Evolutionary conservation across 2,888 invertebrate genomes (phyloP).

Genomic region (Microctonus hyperodae): DNA sequence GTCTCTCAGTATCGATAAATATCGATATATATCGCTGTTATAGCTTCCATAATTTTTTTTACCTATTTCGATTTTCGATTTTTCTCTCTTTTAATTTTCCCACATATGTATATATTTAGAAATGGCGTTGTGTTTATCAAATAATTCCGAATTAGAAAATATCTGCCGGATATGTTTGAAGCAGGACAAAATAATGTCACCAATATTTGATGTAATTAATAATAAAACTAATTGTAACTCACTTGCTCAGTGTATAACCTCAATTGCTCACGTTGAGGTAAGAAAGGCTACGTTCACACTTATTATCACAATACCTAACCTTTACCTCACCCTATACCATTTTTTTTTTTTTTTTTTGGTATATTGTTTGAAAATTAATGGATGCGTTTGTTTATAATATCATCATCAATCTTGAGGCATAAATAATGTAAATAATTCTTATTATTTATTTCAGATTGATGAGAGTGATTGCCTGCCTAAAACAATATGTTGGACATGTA

Average conservation of each 20-base stretch:
- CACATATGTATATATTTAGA: not conserved
- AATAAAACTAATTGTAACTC: constrained; percentile 29
- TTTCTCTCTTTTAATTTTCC: not conserved
- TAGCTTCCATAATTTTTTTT: too few species aligned
- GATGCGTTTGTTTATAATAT: constrained; percentile 26
- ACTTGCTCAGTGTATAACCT: constrained; percentile 46
- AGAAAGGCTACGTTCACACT: constrained; percentile 39
- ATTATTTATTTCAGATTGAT: constrained; percentile 44
- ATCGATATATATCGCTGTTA: too few species aligned
- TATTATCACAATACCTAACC: constrained; percentile 21
- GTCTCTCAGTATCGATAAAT: too few species aligned
- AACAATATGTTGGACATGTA: constrained; percentile 47
- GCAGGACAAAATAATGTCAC: constrained; percentile 43
- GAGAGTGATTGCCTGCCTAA: constrained; percentile 48
- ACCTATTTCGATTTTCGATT: not conserved
- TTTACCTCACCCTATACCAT: not conserved
- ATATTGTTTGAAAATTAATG: not conserved
- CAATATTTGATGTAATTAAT: constrained; percentile 42
- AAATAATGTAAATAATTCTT: not conserved
- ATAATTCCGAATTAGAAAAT: constrained; percentile 41
- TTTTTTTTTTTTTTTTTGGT: not conserved
- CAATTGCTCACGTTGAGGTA: constrained; percentile 52
- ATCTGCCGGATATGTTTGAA: constrained; percentile 53
- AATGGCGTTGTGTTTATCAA: not conserved
- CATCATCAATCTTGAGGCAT: not conserved